phyloP scores from a whole-genome alignment of 2,113 vertebrate species.

The Boleophthalmus pectinirostris region DNA sequence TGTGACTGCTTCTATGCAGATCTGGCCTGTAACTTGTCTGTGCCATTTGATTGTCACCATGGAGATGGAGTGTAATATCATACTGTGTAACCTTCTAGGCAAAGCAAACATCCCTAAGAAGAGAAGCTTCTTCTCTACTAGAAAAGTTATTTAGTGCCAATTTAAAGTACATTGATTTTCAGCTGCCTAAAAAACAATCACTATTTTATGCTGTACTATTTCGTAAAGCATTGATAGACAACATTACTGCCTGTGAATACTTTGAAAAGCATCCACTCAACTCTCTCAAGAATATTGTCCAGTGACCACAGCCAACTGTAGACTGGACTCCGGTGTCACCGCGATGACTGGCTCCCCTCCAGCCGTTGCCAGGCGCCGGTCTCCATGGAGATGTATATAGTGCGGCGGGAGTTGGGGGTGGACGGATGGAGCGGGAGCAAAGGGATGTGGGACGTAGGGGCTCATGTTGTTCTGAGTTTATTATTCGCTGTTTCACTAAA shows the following conservation, averaged over 20 bases:
- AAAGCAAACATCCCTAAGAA: not conserved
- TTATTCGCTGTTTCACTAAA: conserved; percentile 5
- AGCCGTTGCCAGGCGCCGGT: conserved; percentile 83
- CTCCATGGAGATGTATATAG: conserved; percentile 79
- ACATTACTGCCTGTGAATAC: too few species aligned
- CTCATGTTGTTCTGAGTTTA: not conserved
- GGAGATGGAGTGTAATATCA: not conserved
- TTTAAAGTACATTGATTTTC: too few species aligned
- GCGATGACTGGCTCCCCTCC: conserved; percentile 71
- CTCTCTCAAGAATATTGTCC: too few species aligned
- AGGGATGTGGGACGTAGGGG: conserved; percentile 14
- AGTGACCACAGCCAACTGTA: conserved; percentile 61
- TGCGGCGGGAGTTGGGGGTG: conserved; percentile 35
- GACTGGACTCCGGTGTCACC: conserved; percentile 59
- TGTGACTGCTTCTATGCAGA: too few species aligned
- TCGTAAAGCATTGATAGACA: too few species aligned
- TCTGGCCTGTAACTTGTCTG: too few species aligned
- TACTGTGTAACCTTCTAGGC: not conserved
- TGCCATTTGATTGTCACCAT: too few species aligned
- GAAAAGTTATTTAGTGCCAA: too few species aligned
- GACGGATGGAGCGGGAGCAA: conserved; percentile 38
- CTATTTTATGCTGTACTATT: too few species aligned
- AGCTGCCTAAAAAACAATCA: too few species aligned
- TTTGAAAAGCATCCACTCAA: too few species aligned
- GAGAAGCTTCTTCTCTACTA: too few species aligned